Evolutionary conservation across 1,140 invertebrate genomes (phyloP).

Genomic region (Physella acuta): DNA sequence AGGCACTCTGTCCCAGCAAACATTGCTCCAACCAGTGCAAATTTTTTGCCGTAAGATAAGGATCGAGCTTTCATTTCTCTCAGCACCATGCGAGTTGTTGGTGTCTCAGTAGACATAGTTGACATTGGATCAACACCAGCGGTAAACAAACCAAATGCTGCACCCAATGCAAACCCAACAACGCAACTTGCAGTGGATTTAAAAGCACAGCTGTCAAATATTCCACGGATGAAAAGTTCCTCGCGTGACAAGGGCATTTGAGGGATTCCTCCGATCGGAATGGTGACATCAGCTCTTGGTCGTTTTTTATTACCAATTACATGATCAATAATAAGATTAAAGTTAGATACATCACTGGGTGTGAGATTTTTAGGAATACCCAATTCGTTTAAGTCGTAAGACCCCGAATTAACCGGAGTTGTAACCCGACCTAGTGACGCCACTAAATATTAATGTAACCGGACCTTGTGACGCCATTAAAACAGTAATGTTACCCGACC

Average conservation of each 20-base stretch:
- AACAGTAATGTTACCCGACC: too few species aligned
- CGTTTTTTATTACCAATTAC: slow-evolving; percentile 38
- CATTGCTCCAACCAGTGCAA: slow-evolving; percentile 89
- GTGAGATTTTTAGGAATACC: slow-evolving; percentile 25
- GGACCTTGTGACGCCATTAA: too few species aligned
- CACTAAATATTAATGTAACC: too few species aligned
- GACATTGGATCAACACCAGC: slow-evolving; percentile 91
- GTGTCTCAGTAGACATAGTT: slow-evolving; percentile 69
- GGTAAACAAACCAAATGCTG: slow-evolving; percentile 90
- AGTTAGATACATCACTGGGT: slow-evolving; percentile 34
- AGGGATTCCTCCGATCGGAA: slow-evolving; percentile 35
- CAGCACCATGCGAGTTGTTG: slow-evolving; percentile 59
- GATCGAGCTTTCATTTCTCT: slow-evolving; percentile 90
- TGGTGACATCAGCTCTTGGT: slow-evolving; percentile 16
- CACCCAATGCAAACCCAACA: slow-evolving; percentile 88
- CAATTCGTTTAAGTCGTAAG: neutral
- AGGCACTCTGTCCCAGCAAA: slow-evolving; percentile 91
- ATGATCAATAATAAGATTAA: slow-evolving; percentile 41
- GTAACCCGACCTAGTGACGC: too few species aligned
- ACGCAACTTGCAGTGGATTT: slow-evolving; percentile 88
- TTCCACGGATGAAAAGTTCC: slow-evolving; percentile 68
- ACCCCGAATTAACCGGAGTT: neutral
- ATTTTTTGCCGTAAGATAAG: slow-evolving; percentile 93
- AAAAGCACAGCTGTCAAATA: slow-evolving; percentile 89
- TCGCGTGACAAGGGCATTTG: slow-evolving; percentile 41